phyloP scores from a whole-genome alignment of 2,113 vertebrate genomes.

The western clawed frog (Xenopus tropicalis) region UCB_Xtro_10.0 CM004449.2:90617001-90617500 shows the following conservation, averaged over 20 bases:
- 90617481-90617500: conserved; percentile 2
- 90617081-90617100: conserved; percentile 51
- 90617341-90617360: too few species aligned
- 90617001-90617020: too few species aligned
- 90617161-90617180: conserved; percentile 47
- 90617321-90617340: too few species aligned
- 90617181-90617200: conserved; percentile 42
- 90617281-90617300: too few species aligned
- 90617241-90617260: too few species aligned
- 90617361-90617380: neutral
- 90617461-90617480: neutral
- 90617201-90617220: conserved; percentile 54
- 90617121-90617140: conserved; percentile 42
- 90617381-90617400: neutral
- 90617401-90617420: neutral
- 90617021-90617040: too few species aligned
- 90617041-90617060: too few species aligned
- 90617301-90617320: too few species aligned
- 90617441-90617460: neutral
- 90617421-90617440: neutral
- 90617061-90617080: too few species aligned
- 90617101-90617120: conserved; percentile 49
- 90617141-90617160: conserved; percentile 27
- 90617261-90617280: too few species aligned
- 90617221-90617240: conserved; percentile 38